Evolutionary conservation across 2,888 invertebrate genomes (phyloP), one percentile per base, ranked within the genome.

Genomic region (Teleogryllus oceanicus): DNA sequence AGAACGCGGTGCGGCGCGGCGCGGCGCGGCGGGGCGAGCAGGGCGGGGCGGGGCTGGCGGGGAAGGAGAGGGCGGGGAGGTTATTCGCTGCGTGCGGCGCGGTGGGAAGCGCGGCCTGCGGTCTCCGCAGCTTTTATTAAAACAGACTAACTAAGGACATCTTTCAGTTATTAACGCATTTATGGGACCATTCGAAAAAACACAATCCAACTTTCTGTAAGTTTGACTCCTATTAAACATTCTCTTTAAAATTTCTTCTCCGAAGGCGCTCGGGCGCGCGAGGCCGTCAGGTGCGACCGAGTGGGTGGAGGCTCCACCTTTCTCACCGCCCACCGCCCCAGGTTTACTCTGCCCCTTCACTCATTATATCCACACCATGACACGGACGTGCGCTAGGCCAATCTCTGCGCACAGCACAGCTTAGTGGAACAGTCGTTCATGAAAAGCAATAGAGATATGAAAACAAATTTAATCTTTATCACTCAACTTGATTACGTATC

Each of bases 71-170:
- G 77, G 37, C 77, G n/a, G 49, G 37, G 50, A 16, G 77, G 24
- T 37, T 37, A 18, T 21, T 75, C 16, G 21, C 50, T 50, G 77
- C 77, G 49, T 49, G 49, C 37, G 37, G 50, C 77, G 49, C 49
- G 77, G 77, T 24, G 77, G 12, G 49, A 50, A 50, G 77, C 49
- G 77, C 49, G 49, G 77, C n/a, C 20, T 50, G 49, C 74, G 49
- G 20, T 18, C 75, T 18, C 50, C 50, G 12, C 75, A 62, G 62
- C 62, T 62, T 62, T 62, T 62, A 62, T 62, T 62, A 62, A 62
- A 62, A 62, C 62, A 62, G 62, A 62, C 62, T 62, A 62, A 62
- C 62, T 62, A 62, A 62, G 62, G 62, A 62, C 62, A 62, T 62
- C 62, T n/a, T 62, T 62, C 62, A 62, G 62, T 62, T 62, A 62